phyloP scores from a whole-genome alignment of 2,113 vertebrate genomes.

The Anas platyrhynchos region DNA sequence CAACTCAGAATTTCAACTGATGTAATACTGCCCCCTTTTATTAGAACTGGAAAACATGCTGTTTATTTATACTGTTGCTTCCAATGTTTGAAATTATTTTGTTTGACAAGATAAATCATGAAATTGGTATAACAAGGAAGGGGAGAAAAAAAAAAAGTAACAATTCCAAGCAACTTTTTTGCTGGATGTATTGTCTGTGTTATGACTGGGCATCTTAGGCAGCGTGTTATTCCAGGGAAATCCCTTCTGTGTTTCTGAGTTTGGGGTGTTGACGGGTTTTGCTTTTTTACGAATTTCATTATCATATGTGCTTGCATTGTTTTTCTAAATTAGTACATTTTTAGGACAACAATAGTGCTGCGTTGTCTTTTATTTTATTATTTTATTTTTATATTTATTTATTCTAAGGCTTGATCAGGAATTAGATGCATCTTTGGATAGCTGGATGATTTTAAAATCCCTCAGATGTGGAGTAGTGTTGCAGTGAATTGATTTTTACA shows the following conservation, averaged over 20 bases:
- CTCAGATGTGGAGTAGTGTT: neutral
- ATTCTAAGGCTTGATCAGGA: neutral
- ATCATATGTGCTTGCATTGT: neutral
- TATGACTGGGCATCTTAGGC: neutral
- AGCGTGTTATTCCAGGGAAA: neutral
- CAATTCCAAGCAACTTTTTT: conserved; percentile 59
- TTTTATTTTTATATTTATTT: neutral
- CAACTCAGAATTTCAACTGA: conserved; percentile 60
- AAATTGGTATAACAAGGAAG: conserved; percentile 76
- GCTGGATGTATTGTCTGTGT: neutral
- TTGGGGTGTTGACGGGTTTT: neutral
- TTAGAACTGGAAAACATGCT: conserved; percentile 64
- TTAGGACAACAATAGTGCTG: neutral
- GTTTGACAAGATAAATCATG: conserved; percentile 58
- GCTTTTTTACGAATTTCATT: conserved; percentile 27
- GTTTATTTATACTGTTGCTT: conserved; percentile 54
- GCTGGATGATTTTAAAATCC: conserved; percentile 19
- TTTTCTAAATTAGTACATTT: conserved; percentile 11
- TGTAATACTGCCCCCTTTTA: conserved; percentile 77
- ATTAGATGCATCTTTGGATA: conserved; percentile 13
- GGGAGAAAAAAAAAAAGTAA: neutral
- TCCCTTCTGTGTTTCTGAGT: conserved; percentile 14
- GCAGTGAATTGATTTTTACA: conserved; percentile 1
- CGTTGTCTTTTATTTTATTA: neutral
- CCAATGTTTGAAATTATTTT: conserved; percentile 52